Evolutionary conservation across 2,113 vertebrate species (phyloP), one percentile per base, ranked within the genome.

Genomic region (Cebus imitator): DNA sequence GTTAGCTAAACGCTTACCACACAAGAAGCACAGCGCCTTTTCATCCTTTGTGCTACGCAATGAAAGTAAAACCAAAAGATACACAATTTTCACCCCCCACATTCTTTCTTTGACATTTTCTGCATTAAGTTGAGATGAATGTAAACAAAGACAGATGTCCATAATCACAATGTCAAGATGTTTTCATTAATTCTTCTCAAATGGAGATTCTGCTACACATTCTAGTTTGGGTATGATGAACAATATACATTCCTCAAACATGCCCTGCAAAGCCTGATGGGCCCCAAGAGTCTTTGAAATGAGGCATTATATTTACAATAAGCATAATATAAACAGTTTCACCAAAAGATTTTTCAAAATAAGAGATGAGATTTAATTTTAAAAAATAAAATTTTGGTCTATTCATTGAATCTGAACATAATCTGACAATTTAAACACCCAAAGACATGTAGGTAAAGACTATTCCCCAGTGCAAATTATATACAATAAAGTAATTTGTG

Each of bases 121-220:
- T 95, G 25, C 90, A 87, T 96, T 97, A 96, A 94, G 50, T 81
- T 32, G 14, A 96, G 81, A 95, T 96, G 87, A 95, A 94, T n/a
- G 37, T 97, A 98, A 98, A 96, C 97, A 97, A 95, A 96, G 58
- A 94, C 97, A 98, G 97, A 97, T 97, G 98, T 96, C 87, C 73
- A 50, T 84, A 96, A 91, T 97, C 66, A 94, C 68, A 87, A 92
- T 94, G 94, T 88, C 96, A 95, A 93, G 66, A 73, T 90, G 92
- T 97, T 97, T 97, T 76, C 81, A 95, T 92, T 97, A 96, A 95
- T 95, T 96, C 37, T 87, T 82, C 78, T 94, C 72, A 85, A 90
- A 94, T 35, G 37, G 52, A 90, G 93, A 90, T 87, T 70, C 73
- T 78, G 35, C 17, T 96, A 16, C 48, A 64, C 27, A 88, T 97